phyloP scores from a whole-genome alignment of 2,888 invertebrate genomes.

The Synanthedon andrenaeformis region DNA sequence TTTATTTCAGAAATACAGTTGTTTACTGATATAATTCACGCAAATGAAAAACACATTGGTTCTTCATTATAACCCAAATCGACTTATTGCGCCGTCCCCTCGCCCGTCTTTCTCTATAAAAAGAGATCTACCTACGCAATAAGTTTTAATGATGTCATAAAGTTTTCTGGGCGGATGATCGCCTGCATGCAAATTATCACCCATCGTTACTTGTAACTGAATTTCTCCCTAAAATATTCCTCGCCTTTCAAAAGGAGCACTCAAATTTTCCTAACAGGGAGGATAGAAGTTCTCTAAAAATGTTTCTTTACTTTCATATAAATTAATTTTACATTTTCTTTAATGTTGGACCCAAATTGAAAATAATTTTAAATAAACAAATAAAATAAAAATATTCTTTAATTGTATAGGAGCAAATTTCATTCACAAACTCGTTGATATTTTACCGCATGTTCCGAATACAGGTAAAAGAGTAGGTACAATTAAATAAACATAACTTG shows the following conservation, averaged over 20 bases:
- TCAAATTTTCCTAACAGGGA: conserved; percentile 15
- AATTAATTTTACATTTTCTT: conserved; percentile 31
- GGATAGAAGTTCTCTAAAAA: conserved; percentile 23
- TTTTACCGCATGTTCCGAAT: no score
- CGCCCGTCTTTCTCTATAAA: no score
- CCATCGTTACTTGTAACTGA: conserved; percentile 19
- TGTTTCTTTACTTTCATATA: conserved; percentile 30
- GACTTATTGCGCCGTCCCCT: no score
- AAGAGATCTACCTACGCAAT: conserved; percentile 8
- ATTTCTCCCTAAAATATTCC: conserved; percentile 18
- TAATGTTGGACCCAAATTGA: conserved; percentile 11
- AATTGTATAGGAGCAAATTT: no score
- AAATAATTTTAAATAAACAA: no score
- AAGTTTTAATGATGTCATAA: conserved; percentile 37
- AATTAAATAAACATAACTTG: no score
- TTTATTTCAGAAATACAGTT: no score
- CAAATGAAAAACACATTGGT: no score
- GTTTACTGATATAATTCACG: no score
- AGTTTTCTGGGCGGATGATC: conserved; percentile 25
- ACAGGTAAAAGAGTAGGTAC: no score
- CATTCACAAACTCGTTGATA: no score
- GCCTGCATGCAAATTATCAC: conserved; percentile 32
- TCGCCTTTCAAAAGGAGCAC: conserved; percentile 22
- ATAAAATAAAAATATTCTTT: background rate
- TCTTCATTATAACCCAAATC: background rate